Evolutionary conservation across 2,113 vertebrate species (phyloP).

Genomic region (Callipepla squamata): DNA sequence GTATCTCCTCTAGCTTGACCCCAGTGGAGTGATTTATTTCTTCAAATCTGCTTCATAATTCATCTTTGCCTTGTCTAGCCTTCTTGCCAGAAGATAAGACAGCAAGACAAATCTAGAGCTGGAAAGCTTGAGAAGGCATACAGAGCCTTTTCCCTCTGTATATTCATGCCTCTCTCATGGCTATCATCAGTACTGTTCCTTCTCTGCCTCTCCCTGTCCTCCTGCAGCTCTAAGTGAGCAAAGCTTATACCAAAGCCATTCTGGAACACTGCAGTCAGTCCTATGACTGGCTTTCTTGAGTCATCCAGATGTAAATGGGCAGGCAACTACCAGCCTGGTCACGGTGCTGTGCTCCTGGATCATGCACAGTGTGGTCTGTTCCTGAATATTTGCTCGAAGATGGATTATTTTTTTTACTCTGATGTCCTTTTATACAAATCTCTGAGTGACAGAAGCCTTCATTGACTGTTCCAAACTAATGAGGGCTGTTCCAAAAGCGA

Average conservation of each 20-base stretch:
- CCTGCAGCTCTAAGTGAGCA: not conserved
- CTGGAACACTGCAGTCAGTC: not conserved
- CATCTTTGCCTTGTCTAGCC: not conserved
- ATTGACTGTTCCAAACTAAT: not conserved
- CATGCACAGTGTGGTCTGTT: not conserved
- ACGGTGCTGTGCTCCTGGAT: not conserved
- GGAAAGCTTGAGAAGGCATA: not conserved
- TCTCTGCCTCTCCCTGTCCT: not conserved
- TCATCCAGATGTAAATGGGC: not conserved
- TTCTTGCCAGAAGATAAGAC: not conserved
- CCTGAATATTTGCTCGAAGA: not conserved
- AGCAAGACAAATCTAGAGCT: not conserved
- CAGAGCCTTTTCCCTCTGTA: not conserved
- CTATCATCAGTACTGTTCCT: not conserved
- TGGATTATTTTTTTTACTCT: not conserved
- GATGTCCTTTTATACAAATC: not conserved
- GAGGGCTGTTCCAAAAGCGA: no score
- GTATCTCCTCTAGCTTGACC: not conserved
- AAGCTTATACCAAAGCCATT: not conserved
- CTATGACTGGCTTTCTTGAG: not conserved
- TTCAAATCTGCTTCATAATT: not conserved
- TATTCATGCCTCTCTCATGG: not conserved
- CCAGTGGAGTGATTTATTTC: not conserved
- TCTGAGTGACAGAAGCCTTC: not conserved
- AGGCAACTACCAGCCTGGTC: not conserved